Base-by-base conservation (phyloP, 2,113 vertebrate genomes). In the Xiphophorus maculatus region DNA sequence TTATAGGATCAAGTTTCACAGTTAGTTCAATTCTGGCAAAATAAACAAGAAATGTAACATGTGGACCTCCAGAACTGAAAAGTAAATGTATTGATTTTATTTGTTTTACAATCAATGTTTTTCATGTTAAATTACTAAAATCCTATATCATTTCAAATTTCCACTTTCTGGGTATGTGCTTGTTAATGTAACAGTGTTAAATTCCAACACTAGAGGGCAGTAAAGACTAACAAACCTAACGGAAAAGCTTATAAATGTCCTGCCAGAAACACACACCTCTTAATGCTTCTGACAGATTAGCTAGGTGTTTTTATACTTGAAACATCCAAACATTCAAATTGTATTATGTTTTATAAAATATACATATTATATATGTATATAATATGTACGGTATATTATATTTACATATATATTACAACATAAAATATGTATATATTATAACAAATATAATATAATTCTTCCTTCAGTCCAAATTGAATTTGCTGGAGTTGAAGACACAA, bases 181-280 rank as follows among this genome's bases (percentile, higher is more conserved):
- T 66, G 2, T 65, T 19, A 25, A 28, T 28, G 28, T 28, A 28
- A 28, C 35, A 71, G 17, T 71, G 33, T 76, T 44, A 60, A 29
- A 54, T 29, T 7, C 69, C n/a, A 69, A 81, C 90, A 89, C 89
- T 82, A 90, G 91, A 88, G 92, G 91, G 86, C 40, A 88, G 79
- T 87, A 83, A 89, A 90, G 83, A 63, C 73, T 76, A 60, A 77
- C 30, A 79, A 64, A 80, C 66, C 29, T 74, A 48, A 28, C 44
- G 2, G 51, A 19, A 37, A 35, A 6, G 7, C 8, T 2, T 44
- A 14, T 58, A 5, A 37, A 0, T 63, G 12, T 3, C 32, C 27
- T 51, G 28, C 8, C 11, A 63, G 30, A 27, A 28, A 48, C 29
- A 63, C 44, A 32, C 15, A 14, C 13, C 22, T 14, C 35, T 32